Evolutionary conservation across 2,113 vertebrate species (phyloP), one percentile per base, ranked within the genome.

Genomic region (Pitta sordida): DNA sequence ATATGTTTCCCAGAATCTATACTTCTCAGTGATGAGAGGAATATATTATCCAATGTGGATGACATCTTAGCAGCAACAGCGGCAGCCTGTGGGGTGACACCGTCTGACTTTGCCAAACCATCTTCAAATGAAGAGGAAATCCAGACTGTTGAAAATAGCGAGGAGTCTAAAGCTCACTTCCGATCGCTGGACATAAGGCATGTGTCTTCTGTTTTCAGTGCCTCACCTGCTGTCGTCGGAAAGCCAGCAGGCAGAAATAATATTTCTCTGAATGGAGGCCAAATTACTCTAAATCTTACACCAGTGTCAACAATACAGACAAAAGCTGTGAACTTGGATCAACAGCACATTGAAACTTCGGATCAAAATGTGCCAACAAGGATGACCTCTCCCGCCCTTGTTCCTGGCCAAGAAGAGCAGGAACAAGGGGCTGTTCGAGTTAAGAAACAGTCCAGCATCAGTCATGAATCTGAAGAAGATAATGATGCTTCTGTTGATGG

Each of bases 1-100:
- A 98, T 99, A 96, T 99, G 99, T 97, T 99, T 99, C 81, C 98
- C 99, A 41, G 99, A 99, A 59, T 99, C 99, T 17, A 99, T 99
- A 96, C 98, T 99, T 22, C 98, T 99, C 58, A 98, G 97, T 17
- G 99, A 99, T 93, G 99, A 99, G 62, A 98, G 99, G 95, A 99
- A 98, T 97, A 99, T 99, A 96, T 97, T 99, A 81, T 99, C 99
- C 93, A 99, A 99, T 2, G 99, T 99, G 46, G 99, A 99, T 93
- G 99, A 99, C 95, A 99, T 99, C 68, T 97, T 99, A 74, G 99
- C 99, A 95, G 99, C 99, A 73, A 99, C 99, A 11, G 99, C 98
- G 87, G 99, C 98, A 68, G 99, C 98, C 63, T 99, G 99, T 96
- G 99, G 99, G 11, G 99, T 99, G 86, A 98, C 98, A 52, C 98